A percentile compares a stretch with the other conserved stretches of the same genome.
Conservation (phyloP, 1,140 invertebrate species). For the Aphelinus atriplicis region DNA sequence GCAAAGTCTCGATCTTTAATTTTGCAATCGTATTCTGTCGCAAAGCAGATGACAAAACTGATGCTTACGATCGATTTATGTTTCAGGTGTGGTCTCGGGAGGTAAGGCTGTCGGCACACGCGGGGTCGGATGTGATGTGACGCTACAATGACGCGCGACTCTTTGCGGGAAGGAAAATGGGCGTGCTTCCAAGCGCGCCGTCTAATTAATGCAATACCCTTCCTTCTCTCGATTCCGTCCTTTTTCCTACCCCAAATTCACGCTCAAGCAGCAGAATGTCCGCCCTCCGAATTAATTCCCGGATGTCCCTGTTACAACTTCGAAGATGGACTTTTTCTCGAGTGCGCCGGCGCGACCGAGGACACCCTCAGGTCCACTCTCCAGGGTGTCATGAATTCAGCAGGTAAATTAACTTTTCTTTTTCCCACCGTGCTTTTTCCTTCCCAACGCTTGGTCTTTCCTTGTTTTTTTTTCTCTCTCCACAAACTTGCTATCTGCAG, state of each 20-base stretch:
- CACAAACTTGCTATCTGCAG: background rate
- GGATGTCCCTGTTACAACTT: constrained; percentile 90
- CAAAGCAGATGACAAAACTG: too few relatives aligned
- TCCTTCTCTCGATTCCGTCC: constrained; percentile 44
- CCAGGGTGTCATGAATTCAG: constrained; percentile 65
- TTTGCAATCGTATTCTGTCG: too few relatives aligned
- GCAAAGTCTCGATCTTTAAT: too few relatives aligned
- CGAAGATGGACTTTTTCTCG: constrained; percentile 88
- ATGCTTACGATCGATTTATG: too few relatives aligned
- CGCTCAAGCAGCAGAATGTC: constrained; percentile 54
- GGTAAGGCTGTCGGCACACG: constrained; percentile 16
- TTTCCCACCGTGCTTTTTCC: background rate
- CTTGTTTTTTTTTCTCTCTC: background rate
- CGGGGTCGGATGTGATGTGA: constrained; percentile 47
- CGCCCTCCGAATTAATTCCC: constrained; percentile 59
- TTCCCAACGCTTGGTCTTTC: background rate
- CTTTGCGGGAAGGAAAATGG: constrained; percentile 42
- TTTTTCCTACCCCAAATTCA: constrained; percentile 38
- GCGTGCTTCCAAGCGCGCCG: constrained; percentile 36
- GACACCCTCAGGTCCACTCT: constrained; percentile 67
- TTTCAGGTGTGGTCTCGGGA: constrained; percentile 12
- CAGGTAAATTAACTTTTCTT: constrained; percentile 32
- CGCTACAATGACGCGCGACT: constrained; percentile 52
- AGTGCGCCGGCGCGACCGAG: constrained; percentile 84
- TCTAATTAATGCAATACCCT: constrained; percentile 43